Evolutionary conservation across 2,113 vertebrate genomes (phyloP).

Genomic region (Rostratula benghalensis): DNA sequence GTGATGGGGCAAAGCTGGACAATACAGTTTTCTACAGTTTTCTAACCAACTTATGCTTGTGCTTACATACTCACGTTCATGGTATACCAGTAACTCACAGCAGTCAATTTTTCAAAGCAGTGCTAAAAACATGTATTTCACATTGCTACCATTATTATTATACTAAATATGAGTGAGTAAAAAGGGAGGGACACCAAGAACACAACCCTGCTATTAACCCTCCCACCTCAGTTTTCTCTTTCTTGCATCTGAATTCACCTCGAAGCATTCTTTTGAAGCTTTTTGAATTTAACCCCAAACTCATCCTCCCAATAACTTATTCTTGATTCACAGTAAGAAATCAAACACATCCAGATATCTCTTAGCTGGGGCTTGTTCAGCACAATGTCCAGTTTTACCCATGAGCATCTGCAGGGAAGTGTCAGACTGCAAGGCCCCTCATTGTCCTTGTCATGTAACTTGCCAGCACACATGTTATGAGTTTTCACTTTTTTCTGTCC

Average conservation of each 20-base stretch:
- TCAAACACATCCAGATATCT: background rate
- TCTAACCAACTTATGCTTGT: background rate
- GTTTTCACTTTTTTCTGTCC: background rate
- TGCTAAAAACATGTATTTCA: background rate
- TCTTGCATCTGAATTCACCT: background rate
- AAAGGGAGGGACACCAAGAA: background rate
- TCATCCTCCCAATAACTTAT: fast-evolving
- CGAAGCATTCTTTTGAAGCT: background rate
- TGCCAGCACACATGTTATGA: background rate
- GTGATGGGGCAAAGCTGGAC: background rate
- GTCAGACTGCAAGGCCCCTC: background rate
- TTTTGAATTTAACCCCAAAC: background rate
- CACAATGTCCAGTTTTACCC: background rate
- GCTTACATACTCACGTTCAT: background rate
- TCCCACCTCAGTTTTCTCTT: background rate
- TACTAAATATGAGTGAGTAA: background rate
- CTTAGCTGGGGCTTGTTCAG: background rate
- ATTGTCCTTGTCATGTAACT: fast-evolving
- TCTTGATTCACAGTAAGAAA: background rate
- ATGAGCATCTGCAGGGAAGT: background rate
- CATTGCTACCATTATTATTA: background rate
- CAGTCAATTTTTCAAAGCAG: background rate
- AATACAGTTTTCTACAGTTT: background rate
- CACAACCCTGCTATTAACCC: background rate
- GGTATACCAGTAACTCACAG: background rate